phyloP scores from a whole-genome alignment of 2,888 invertebrate species.

The Stratiomys singularior region DNA sequence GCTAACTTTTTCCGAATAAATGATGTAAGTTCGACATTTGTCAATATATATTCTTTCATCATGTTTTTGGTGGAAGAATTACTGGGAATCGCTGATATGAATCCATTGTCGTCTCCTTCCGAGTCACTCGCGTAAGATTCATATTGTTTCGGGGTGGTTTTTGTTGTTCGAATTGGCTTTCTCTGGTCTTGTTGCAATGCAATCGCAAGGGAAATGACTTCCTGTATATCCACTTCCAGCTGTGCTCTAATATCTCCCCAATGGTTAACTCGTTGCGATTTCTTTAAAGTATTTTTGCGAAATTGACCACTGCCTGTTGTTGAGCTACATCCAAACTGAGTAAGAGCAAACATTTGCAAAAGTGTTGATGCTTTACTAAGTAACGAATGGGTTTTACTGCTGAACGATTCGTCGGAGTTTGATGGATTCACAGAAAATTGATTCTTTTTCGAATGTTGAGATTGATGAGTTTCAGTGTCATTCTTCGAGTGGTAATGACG shows the following conservation, averaged over 20 bases:
- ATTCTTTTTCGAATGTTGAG: not conserved
- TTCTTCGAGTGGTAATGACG: not conserved
- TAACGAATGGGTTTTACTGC: constrained; percentile 67
- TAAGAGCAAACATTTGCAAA: constrained; percentile 91
- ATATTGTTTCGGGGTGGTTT: not conserved
- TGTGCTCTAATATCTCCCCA: constrained; percentile 95
- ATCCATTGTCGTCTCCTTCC: constrained; percentile 55
- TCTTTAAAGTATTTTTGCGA: constrained; percentile 83
- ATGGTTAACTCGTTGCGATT: constrained; percentile 86
- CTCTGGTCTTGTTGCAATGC: constrained; percentile 61
- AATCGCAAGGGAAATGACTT: constrained; percentile 61
- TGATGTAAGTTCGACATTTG: constrained; percentile 83
- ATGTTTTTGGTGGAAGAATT: not conserved
- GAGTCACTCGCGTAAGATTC: constrained; percentile 54
- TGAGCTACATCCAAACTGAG: constrained; percentile 90
- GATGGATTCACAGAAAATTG: not conserved
- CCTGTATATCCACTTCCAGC: constrained; percentile 74
- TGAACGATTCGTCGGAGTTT: constrained; percentile 52
- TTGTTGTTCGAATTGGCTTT: constrained; percentile 54
- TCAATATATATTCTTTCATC: constrained; percentile 53
- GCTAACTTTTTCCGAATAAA: constrained; percentile 93
- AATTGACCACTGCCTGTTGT: constrained; percentile 64
- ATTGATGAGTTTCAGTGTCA: not conserved
- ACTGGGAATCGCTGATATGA: not conserved
- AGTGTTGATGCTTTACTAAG: constrained; percentile 89